phyloP scores from a whole-genome alignment of 1,140 invertebrate species.

The Bombus polaris region DNA sequence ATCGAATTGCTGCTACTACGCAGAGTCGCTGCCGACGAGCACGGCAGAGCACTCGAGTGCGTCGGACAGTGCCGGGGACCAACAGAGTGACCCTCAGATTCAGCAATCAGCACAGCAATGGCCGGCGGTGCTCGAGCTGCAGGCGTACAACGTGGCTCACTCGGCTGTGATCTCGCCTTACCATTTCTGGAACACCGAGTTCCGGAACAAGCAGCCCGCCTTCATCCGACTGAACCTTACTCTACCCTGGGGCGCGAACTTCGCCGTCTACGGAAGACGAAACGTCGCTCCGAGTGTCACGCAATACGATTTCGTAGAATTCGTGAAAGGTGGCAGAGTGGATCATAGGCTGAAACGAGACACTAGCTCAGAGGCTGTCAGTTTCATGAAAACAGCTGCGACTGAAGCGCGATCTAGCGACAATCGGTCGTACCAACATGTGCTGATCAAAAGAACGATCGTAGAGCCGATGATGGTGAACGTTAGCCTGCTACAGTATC shows the following conservation, averaged over 20 bases:
- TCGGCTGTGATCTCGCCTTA: constrained; percentile 92
- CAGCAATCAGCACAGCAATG: constrained; percentile 89
- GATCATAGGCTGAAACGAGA: constrained; percentile 87
- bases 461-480: constrained; percentile 90
- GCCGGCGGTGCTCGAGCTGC: constrained; percentile 91
- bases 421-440: constrained; percentile 67
- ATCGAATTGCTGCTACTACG: not conserved
- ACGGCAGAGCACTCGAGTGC: constrained; percentile 86
- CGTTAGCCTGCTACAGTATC: constrained; percentile 92
- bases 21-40: constrained; percentile 87
- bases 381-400: constrained; percentile 75
- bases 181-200: constrained; percentile 96
- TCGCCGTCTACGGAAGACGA: constrained; percentile 95
- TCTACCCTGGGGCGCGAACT: constrained; percentile 94
- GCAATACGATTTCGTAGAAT: constrained; percentile 97
- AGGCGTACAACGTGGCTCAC: constrained; percentile 91
- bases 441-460: constrained; percentile 81
- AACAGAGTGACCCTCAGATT: constrained; percentile 84
- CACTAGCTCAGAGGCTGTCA: constrained; percentile 77
- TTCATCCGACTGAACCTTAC: constrained; percentile 95
- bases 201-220: constrained; percentile 93
- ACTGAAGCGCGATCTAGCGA: constrained; percentile 12
- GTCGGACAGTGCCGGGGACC: constrained; percentile 80
- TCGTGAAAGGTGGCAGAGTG: constrained; percentile 91
- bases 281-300: constrained; percentile 97